phyloP scores from a whole-genome alignment of 1,140 invertebrate genomes.

The Helicorthomorpha holstii region DNA sequence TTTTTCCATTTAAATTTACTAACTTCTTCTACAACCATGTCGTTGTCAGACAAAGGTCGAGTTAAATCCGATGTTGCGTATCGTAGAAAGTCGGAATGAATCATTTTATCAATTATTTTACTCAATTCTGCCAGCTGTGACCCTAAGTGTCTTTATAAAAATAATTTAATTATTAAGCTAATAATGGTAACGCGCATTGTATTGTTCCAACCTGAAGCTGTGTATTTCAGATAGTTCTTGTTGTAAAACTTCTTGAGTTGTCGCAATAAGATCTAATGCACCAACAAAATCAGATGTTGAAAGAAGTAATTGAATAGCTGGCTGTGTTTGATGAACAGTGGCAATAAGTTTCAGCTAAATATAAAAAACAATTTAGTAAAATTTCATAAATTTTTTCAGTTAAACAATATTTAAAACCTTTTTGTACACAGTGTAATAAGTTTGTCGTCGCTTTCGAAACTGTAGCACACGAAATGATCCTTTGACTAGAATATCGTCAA shows the following conservation, averaged over 20 bases:
- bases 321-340: constrained; percentile 93
- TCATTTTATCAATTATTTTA: constrained; percentile 89
- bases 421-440: constrained; percentile 30
- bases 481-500: constrained; percentile 60
- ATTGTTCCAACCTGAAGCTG: constrained; percentile 42
- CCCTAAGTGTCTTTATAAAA: constrained; percentile 61
- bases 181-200: background rate
- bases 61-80: constrained; percentile 85
- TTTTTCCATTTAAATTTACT: background rate
- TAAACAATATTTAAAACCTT: constrained; percentile 26
- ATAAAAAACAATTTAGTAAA: constrained; percentile 7
- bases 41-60: constrained; percentile 48
- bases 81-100: constrained; percentile 82
- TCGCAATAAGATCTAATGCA: constrained; percentile 88
- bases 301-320: constrained; percentile 83
- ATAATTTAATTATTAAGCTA: background rate
- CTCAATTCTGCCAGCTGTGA: constrained; percentile 94
- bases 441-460: constrained; percentile 28
- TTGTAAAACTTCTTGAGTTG: constrained; percentile 83
- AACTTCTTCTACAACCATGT: constrained; percentile 34
- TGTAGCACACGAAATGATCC: constrained; percentile 58
- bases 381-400: constrained; percentile 17
- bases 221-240: constrained; percentile 78
- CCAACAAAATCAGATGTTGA: constrained; percentile 95
- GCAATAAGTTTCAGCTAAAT: constrained; percentile 73